Evolutionary conservation across 2,888 invertebrate genomes (phyloP).

Genomic region (Synanthedon formicaeformis): DNA sequence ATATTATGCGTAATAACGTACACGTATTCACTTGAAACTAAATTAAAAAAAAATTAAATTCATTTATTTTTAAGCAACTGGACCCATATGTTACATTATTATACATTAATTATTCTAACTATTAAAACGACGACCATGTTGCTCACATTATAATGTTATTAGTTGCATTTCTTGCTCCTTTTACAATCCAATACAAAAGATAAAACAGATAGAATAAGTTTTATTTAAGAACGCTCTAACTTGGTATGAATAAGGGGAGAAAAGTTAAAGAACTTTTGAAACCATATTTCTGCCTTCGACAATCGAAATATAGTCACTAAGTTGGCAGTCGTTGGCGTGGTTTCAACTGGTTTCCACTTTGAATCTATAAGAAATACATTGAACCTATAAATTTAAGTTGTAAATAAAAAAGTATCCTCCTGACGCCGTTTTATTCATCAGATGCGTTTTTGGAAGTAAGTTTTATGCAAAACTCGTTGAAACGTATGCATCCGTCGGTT

Average conservation of each 20-base stretch:
- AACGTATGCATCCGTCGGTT: conserved; percentile 40
- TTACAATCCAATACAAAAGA: neutral
- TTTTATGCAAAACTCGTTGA: conserved; percentile 41
- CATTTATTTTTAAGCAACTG: no score
- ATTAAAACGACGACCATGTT: no score
- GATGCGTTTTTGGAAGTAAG: conserved; percentile 35
- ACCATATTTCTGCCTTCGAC: neutral
- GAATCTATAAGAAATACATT: conserved; percentile 35
- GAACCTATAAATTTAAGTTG: conserved; percentile 35
- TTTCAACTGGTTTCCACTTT: conserved; percentile 24
- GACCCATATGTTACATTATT: no score
- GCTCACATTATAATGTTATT: no score
- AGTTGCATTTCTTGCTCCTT: no score
- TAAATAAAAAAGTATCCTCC: conserved; percentile 25
- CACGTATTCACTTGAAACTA: no score
- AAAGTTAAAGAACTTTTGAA: neutral
- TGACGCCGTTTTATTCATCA: conserved; percentile 38
- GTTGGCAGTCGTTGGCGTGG: conserved; percentile 36
- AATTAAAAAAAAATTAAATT: no score
- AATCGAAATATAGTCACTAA: conserved; percentile 22
- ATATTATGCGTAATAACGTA: no score
- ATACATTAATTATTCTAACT: no score
- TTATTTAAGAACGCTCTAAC: neutral
- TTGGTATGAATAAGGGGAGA: neutral
- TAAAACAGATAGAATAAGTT: neutral